Base-by-base conservation (phyloP, 2,797 vertebrate species). In the Hybognathus amarus region DNA sequence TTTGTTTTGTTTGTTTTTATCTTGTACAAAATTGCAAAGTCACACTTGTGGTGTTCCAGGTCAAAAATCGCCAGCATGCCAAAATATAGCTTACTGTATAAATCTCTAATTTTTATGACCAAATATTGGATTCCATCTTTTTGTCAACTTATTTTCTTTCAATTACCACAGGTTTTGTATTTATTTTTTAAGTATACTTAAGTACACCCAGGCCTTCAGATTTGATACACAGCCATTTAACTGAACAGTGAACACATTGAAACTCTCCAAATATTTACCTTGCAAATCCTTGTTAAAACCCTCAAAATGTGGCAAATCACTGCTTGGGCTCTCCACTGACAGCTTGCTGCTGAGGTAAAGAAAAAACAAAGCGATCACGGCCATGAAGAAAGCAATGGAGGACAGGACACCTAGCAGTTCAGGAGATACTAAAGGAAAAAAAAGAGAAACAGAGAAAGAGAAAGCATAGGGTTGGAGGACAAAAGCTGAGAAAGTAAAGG, bases 321-420 rank as follows among this genome's bases (percentile, higher is more conserved):
- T 91, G 88, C 95, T 95, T 86, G 96, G 93, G 90, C 94, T 96
- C 92, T 95, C 96, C 93, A 95, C 96, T 89, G 97, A 98, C 93
- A 97, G 96, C 94, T 98, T 98, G 95, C 97, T 98, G 94, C 96
- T 98, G 95, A 98, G 95, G 93, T 98, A 99, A 86, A 98, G 93
- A 95, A 98, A 97, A 94, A 97, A 97, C 77, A 99, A 93, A 91
- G 97, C 93, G 93, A 98, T 96, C 92, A 98, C 93, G 90, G 95
- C 91, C 93, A 97, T 96, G 93, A 99, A 97, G 89, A 96, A 96
- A 54, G 96, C 96, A 0, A 98, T 95, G 85, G 97, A 97, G 91
- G 97, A 98, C 87, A 99, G 94, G 94, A 98, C 96, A 91, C 97
- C 97, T 89, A 98, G 94, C 90, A 98, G 96, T 94, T 99, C 98